These are phyloP conservation scores for Drosophila setifemur DNA, from an alignment of 1,140 invertebrate species.

Conservation along the genomic window DNA sequence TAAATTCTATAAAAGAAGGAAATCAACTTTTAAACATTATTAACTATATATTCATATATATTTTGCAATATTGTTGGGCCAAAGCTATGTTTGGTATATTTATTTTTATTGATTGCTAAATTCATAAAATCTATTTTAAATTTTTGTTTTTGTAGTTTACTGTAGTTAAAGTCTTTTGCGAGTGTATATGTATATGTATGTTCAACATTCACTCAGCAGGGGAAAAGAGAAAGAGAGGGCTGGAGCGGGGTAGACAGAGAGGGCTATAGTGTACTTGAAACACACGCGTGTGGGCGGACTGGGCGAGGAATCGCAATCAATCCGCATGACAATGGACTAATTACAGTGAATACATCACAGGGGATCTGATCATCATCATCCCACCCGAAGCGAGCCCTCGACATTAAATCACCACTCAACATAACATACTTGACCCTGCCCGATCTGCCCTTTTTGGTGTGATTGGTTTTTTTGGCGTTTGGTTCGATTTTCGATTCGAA, in stretches of 20 bases:
- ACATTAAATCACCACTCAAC: constrained; percentile 7
- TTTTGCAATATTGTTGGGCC: too few species aligned
- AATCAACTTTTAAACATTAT: too few species aligned
- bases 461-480: too few species aligned
- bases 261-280: constrained; percentile 18
- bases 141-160: too few species aligned
- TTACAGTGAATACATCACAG: constrained; percentile 35
- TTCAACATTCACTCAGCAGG: background rate
- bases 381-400: background rate
- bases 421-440: constrained; percentile 28
- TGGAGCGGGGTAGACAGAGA: background rate
- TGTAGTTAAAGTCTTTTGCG: too few species aligned
- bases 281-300: constrained; percentile 15
- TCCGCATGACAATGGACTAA: constrained; percentile 39
- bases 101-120: too few species aligned
- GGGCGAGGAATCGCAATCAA: constrained; percentile 27
- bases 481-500: background rate
- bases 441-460: background rate
- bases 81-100: too few species aligned
- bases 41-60: too few species aligned
- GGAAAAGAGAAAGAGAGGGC: too few species aligned
- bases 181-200: background rate
- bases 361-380: background rate
- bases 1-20: too few species aligned
- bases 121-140: too few species aligned